Evolutionary conservation across 2,797 vertebrate species (phyloP).

Genomic region (Pangasius larnaudii): DNA sequence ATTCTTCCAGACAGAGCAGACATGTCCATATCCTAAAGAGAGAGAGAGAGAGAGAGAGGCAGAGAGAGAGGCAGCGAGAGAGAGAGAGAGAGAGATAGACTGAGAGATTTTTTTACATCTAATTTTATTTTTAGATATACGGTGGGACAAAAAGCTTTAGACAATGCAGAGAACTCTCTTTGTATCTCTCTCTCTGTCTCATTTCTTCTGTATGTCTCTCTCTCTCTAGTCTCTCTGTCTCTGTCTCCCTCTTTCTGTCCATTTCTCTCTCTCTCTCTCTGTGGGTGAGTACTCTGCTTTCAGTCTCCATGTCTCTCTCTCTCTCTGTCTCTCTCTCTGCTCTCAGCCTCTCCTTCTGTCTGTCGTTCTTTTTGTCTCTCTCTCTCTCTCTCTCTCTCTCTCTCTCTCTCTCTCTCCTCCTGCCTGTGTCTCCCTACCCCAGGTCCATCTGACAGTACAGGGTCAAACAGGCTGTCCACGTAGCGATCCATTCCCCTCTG

Average conservation of each 20-base stretch:
- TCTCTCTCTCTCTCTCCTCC: not conserved
- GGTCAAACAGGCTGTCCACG: slow-evolving; percentile 94
- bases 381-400: not conserved
- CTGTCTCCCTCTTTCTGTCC: not conserved
- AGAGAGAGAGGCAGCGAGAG: not conserved
- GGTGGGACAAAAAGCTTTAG: not conserved
- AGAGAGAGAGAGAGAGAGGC: not conserved
- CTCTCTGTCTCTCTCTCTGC: not conserved
- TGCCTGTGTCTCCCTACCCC: slow-evolving; percentile 69
- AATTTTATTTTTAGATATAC: not conserved
- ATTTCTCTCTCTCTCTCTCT: not conserved
- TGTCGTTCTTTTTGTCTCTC: not conserved
- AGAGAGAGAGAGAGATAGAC: not conserved
- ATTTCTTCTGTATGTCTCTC: not conserved
- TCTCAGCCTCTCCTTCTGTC: not conserved
- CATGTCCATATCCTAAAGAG: slow-evolving; percentile 77
- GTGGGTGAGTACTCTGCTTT: too few species aligned
- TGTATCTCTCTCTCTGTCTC: not conserved
- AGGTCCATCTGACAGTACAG: slow-evolving; percentile 86
- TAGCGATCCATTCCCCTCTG: slow-evolving; percentile 90
- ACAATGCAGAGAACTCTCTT: not conserved
- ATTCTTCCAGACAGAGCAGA: slow-evolving; percentile 76
- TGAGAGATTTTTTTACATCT: not conserved
- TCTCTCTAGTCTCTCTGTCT: not conserved
- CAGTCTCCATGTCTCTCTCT: not conserved